Conservation (phyloP, 2,888 invertebrate genomes). For the Pegoplata infirma region DNA sequence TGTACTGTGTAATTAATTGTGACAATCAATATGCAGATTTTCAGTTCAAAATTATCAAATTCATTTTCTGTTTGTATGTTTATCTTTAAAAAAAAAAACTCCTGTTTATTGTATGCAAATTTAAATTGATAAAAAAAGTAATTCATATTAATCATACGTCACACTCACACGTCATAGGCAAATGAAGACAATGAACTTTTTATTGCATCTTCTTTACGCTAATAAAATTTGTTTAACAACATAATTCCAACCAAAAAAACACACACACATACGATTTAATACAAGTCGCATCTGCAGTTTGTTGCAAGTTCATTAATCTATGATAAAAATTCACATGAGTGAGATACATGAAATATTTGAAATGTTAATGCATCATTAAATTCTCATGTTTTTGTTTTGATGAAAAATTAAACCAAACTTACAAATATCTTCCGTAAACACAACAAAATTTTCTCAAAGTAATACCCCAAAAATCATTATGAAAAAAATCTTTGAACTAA, state of each 20-base stretch:
- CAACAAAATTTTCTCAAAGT: constrained; percentile 22
- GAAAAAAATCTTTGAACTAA: not conserved
- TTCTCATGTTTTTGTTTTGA: constrained; percentile 30
- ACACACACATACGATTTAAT: not conserved
- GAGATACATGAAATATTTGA: not conserved
- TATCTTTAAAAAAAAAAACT: no score
- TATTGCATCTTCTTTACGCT: not conserved
- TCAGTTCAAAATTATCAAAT: no score
- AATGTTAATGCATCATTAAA: constrained; percentile 44
- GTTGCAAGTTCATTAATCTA: constrained; percentile 39
- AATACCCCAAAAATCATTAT: not conserved
- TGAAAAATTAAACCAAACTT: not conserved
- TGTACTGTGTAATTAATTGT: no score
- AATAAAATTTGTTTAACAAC: constrained; percentile 21
- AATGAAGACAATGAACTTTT: constrained; percentile 22
- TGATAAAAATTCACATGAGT: constrained; percentile 19
- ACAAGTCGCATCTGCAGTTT: not conserved
- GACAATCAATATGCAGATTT: no score
- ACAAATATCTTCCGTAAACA: constrained; percentile 34
- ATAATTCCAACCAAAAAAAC: not conserved
- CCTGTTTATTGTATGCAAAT: constrained; percentile 45
- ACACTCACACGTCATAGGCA: constrained; percentile 14
- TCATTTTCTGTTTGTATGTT: no score
- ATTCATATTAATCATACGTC: not conserved
- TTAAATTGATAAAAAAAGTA: constrained; percentile 12